These are phyloP conservation scores for Eupeodes corollae DNA, from an alignment of 1,140 invertebrate genomes.

Conservation along the genomic window DNA sequence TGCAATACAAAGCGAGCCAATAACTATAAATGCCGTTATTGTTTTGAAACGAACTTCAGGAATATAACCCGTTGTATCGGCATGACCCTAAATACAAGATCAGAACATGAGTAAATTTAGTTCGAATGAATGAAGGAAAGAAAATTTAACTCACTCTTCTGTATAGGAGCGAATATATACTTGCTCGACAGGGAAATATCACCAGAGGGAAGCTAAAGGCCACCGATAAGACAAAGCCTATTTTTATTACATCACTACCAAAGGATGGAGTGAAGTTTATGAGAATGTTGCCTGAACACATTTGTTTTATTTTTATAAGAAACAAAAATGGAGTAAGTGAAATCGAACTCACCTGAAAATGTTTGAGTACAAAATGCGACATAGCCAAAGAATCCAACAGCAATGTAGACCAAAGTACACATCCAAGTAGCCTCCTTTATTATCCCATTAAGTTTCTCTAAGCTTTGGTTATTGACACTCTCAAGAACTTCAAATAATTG, in stretches of 20 bases:
- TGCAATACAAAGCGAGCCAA: slow-evolving; percentile 61
- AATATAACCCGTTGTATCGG: slow-evolving; percentile 43
- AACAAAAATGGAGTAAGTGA: slow-evolving; percentile 1
- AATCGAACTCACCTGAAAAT: slow-evolving; percentile 59
- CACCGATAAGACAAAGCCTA: slow-evolving; percentile 88
- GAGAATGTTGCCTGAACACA: slow-evolving; percentile 73
- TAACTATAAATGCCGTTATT: slow-evolving; percentile 66
- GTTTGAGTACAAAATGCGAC: slow-evolving; percentile 73
- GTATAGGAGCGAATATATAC: slow-evolving; percentile 84
- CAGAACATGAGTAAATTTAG: neutral
- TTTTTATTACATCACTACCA: slow-evolving; percentile 75
- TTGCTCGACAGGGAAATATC: slow-evolving; percentile 90
- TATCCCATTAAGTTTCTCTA: slow-evolving; percentile 81
- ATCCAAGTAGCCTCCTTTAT: slow-evolving; percentile 82
- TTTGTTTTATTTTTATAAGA: slow-evolving; percentile 31
- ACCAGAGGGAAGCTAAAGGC: slow-evolving; percentile 93
- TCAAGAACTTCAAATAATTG: slow-evolving; percentile 95
- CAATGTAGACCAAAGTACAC: slow-evolving; percentile 75
- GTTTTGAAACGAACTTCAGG: slow-evolving; percentile 67
- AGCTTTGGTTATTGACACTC: slow-evolving; percentile 69
- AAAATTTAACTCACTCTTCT: slow-evolving; percentile 51
- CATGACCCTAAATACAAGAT: slow-evolving; percentile 32
- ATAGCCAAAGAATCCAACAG: slow-evolving; percentile 90
- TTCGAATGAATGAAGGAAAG: too few relatives aligned
- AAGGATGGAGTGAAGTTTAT: slow-evolving; percentile 70